A percentile compares a stretch with the other conserved stretches of the same genome.
Evolutionary conservation across 2,888 invertebrate species (phyloP).

Genomic region (Abscondita cerata): DNA sequence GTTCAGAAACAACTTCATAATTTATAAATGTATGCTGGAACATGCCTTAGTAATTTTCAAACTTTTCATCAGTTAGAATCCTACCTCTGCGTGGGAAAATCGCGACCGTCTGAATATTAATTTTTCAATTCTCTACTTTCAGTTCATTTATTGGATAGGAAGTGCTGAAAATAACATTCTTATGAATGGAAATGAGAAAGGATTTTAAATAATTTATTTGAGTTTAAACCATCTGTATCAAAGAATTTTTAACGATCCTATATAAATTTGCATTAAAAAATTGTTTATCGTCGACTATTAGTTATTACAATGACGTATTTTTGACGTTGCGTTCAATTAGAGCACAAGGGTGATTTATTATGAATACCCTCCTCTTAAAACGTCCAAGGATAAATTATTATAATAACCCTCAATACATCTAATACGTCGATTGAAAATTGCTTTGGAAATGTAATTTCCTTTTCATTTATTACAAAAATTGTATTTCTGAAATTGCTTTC

Average conservation of each 20-base stretch:
- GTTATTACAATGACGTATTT: no score
- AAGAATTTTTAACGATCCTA: no score
- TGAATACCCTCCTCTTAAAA: background rate
- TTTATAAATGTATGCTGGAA: slow-evolving; percentile 24
- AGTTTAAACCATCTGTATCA: no score
- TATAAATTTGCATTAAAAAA: no score
- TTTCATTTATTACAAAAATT: slow-evolving; percentile 7
- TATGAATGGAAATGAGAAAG: slow-evolving; percentile 14
- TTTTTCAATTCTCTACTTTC: slow-evolving; percentile 25
- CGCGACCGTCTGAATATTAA: slow-evolving; percentile 26
- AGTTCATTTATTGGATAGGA: slow-evolving; percentile 15
- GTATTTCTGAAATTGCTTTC: background rate
- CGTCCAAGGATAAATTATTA: slow-evolving; percentile 14
- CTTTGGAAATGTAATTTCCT: slow-evolving; percentile 18
- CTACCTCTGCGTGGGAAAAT: slow-evolving; percentile 16
- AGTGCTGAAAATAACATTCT: slow-evolving; percentile 13
- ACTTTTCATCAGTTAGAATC: slow-evolving; percentile 21
- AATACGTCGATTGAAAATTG: slow-evolving; percentile 8
- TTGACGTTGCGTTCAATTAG: no score
- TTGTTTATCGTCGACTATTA: no score
- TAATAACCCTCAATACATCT: slow-evolving; percentile 2
- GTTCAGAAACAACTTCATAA: slow-evolving; percentile 19
- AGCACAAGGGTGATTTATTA: no score
- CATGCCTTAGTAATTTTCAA: slow-evolving; percentile 18
- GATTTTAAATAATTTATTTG: slow-evolving; percentile 1